Percentiles rank a stretch among this genome's conserved stretches.
Evolutionary conservation across 2,888 invertebrate species (phyloP).

Genomic region (Xestia c-nigrum): DNA sequence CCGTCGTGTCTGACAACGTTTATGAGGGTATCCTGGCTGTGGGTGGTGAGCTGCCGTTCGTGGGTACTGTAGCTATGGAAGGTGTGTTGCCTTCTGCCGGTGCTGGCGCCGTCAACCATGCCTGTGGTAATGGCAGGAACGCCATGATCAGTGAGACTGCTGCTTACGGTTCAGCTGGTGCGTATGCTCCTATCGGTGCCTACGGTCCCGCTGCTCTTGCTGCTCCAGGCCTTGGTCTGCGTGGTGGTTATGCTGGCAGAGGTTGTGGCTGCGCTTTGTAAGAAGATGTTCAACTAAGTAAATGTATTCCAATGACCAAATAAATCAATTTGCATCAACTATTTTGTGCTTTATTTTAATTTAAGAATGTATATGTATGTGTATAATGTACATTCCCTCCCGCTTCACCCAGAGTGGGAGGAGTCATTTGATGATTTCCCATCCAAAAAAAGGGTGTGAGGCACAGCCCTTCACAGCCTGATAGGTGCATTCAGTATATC

Average conservation of each 20-base stretch:
- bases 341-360: too few species aligned
- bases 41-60: constrained; percentile 70
- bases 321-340: too few species aligned
- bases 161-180: background rate
- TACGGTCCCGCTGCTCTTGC: background rate
- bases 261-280: background rate
- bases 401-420: too few species aligned
- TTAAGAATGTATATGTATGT: too few species aligned
- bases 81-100: constrained; percentile 76
- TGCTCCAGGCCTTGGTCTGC: background rate
- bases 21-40: constrained; percentile 65
- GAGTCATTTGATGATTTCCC: too few species aligned
- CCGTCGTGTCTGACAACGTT: constrained; percentile 47
- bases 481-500: too few species aligned
- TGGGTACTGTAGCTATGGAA: constrained; percentile 74
- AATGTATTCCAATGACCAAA: too few species aligned
- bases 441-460: too few species aligned
- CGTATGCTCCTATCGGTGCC: background rate
- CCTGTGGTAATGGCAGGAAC: background rate
- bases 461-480: too few species aligned
- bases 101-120: constrained; percentile 59
- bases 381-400: too few species aligned
- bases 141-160: constrained; percentile 6
- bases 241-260: background rate
- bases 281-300: too few species aligned